phyloP scores from a whole-genome alignment of 2,888 invertebrate genomes.

The Ditylenchus weischeri region DNA sequence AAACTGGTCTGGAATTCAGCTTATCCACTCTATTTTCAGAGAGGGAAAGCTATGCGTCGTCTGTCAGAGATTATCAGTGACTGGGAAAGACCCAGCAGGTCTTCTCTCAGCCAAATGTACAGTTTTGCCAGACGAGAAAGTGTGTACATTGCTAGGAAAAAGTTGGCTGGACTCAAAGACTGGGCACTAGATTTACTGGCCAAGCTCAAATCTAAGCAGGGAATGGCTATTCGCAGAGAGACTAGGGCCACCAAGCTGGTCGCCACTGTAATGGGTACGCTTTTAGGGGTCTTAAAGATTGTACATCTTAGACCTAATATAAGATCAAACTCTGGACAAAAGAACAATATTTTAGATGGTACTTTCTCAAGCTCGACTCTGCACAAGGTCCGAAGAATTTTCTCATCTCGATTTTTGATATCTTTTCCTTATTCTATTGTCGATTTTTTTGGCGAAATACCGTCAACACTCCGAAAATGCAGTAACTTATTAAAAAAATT shows the following conservation, averaged over 20 bases:
- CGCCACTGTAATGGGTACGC: slow-evolving; percentile 61
- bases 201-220: slow-evolving; percentile 56
- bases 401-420: too few relatives aligned
- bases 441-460: too few relatives aligned
- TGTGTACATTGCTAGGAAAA: slow-evolving; percentile 57
- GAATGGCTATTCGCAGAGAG: slow-evolving; percentile 58
- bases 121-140: slow-evolving; percentile 54
- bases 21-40: slow-evolving; percentile 30
- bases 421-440: too few relatives aligned
- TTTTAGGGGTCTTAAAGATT: background rate
- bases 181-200: slow-evolving; percentile 55
- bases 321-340: too few relatives aligned
- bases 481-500: too few relatives aligned
- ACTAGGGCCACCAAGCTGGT: slow-evolving; percentile 59
- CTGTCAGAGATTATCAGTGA: slow-evolving; percentile 57
- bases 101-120: slow-evolving; percentile 52
- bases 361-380: too few relatives aligned
- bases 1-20: too few relatives aligned
- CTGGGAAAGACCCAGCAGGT: slow-evolving; percentile 54
- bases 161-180: slow-evolving; percentile 55
- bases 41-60: slow-evolving; percentile 50
- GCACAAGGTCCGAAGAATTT: too few relatives aligned
- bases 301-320: too few relatives aligned
- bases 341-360: too few relatives aligned
- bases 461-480: too few relatives aligned